These are phyloP conservation scores for Troides aeacus DNA, from an alignment of 2,888 invertebrate genomes.

Conservation along the genomic window DNA sequence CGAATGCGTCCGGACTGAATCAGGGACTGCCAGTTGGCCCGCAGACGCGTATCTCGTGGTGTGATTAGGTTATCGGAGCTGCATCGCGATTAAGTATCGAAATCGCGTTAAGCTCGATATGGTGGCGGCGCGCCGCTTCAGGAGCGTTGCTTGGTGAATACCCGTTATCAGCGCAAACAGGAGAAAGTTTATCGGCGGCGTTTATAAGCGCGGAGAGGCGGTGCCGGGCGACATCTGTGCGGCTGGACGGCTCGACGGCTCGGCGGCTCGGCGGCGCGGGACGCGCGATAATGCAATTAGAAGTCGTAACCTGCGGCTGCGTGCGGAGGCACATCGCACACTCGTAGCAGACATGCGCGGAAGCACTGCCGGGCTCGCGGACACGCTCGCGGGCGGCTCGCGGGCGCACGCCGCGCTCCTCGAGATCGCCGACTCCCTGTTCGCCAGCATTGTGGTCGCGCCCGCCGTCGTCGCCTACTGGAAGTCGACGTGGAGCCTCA, in stretches of 20 bases:
- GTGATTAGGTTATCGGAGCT: neutral
- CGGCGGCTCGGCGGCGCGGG: constrained; percentile 49
- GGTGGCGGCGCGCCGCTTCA: neutral
- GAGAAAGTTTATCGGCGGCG: constrained; percentile 36
- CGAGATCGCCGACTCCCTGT: constrained; percentile 84
- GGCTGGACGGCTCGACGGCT: constrained; percentile 30
- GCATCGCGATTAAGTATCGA: constrained; percentile 4
- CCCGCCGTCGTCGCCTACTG: constrained; percentile 92
- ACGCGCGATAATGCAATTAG: constrained; percentile 75
- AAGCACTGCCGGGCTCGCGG: constrained; percentile 83
- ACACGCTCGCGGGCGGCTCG: constrained; percentile 80
- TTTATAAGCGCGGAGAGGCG: constrained; percentile 38
- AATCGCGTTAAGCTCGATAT: constrained; percentile 1
- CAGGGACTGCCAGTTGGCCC: neutral
- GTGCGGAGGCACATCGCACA: constrained; percentile 51
- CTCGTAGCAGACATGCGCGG: constrained; percentile 81
- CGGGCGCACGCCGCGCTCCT: constrained; percentile 76
- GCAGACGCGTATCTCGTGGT: too few species aligned
- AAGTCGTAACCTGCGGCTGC: constrained; percentile 53
- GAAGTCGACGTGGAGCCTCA: constrained; percentile 91
- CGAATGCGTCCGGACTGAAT: neutral
- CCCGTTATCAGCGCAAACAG: constrained; percentile 28
- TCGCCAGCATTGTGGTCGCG: constrained; percentile 86
- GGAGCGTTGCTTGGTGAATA: constrained; percentile 18
- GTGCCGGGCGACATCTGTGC: constrained; percentile 48